Conservation (phyloP, 1,140 invertebrate species). For the Drosophila funebris region DNA sequence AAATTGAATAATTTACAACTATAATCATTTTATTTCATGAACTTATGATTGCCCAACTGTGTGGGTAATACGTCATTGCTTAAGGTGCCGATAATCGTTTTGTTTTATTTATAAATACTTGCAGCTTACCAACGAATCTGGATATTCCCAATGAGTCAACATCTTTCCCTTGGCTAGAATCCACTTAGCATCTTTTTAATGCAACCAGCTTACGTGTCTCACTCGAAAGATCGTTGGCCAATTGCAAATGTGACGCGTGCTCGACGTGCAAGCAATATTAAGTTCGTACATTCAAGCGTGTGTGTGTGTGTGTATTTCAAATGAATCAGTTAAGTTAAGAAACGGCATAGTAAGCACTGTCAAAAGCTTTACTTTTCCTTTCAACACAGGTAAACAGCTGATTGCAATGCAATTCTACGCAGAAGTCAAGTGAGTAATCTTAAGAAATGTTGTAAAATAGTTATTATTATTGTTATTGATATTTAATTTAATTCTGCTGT, state of each 20-base stretch:
- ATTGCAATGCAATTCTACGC: not conserved
- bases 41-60: not conserved
- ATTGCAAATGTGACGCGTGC: slow-evolving; percentile 62
- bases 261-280: slow-evolving; percentile 15
- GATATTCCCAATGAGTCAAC: slow-evolving; percentile 61
- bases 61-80: slow-evolving; percentile 22
- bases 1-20: not conserved
- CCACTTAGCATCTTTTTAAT: slow-evolving; percentile 11
- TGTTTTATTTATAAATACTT: slow-evolving; percentile 4
- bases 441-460: not conserved
- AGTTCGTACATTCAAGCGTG: not conserved
- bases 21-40: not conserved
- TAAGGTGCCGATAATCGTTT: slow-evolving; percentile 15
- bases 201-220: slow-evolving; percentile 25
- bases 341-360: slow-evolving; percentile 2
- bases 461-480: not conserved
- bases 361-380: slow-evolving; percentile 63
- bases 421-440: not conserved
- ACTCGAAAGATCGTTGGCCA: slow-evolving; percentile 17
- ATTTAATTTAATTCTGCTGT: not conserved
- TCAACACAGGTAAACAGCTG: slow-evolving; percentile 33
- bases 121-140: slow-evolving; percentile 40
- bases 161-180: slow-evolving; percentile 54
- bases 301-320: not conserved
- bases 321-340: slow-evolving; percentile 18